Percentiles rank a stretch among this genome's conserved stretches.
Conservation (phyloP, 2,113 vertebrate species). For the Lepus europaeus region DNA sequence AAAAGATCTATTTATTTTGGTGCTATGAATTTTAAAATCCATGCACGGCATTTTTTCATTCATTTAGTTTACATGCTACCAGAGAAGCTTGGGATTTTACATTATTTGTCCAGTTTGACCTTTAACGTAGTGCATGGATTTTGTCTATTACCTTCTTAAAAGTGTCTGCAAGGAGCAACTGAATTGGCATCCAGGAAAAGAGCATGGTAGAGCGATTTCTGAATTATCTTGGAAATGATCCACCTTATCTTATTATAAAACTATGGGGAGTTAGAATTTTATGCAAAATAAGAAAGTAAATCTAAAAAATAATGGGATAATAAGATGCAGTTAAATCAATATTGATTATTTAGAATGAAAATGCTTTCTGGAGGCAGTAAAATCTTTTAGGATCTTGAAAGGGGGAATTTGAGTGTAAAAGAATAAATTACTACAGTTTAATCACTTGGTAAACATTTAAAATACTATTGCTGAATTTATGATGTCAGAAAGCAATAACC, state of each 20-base stretch:
- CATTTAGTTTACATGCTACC: background rate
- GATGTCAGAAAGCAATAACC: slow-evolving; percentile 63
- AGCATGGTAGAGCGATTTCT: slow-evolving; percentile 61
- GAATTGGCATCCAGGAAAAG: slow-evolving; percentile 45
- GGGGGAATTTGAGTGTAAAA: slow-evolving; percentile 70
- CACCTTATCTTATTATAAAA: slow-evolving; percentile 73
- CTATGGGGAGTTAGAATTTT: slow-evolving; percentile 68
- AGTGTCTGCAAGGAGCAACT: background rate
- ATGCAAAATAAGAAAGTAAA: slow-evolving; percentile 83
- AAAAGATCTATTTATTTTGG: too few relatives aligned
- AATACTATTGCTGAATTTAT: slow-evolving; percentile 78
- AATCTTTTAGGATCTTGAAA: slow-evolving; percentile 67
- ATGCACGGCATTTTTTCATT: background rate
- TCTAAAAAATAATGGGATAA: slow-evolving; percentile 77
- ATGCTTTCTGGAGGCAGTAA: slow-evolving; percentile 82
- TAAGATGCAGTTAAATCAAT: slow-evolving; percentile 78
- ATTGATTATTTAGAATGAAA: slow-evolving; percentile 84
- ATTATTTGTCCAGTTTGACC: slow-evolving; percentile 36
- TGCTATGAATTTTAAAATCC: too few relatives aligned
- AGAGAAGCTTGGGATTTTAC: background rate
- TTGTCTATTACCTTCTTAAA: slow-evolving; percentile 27
- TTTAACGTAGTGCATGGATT: slow-evolving; percentile 18
- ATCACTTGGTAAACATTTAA: slow-evolving; percentile 83
- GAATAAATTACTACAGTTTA: slow-evolving; percentile 82
- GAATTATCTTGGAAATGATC: slow-evolving; percentile 56